Evolutionary conservation across 2,888 invertebrate species (phyloP), one percentile per base, ranked within the genome.

Genomic region (Pandemis cinnamomeana): DNA sequence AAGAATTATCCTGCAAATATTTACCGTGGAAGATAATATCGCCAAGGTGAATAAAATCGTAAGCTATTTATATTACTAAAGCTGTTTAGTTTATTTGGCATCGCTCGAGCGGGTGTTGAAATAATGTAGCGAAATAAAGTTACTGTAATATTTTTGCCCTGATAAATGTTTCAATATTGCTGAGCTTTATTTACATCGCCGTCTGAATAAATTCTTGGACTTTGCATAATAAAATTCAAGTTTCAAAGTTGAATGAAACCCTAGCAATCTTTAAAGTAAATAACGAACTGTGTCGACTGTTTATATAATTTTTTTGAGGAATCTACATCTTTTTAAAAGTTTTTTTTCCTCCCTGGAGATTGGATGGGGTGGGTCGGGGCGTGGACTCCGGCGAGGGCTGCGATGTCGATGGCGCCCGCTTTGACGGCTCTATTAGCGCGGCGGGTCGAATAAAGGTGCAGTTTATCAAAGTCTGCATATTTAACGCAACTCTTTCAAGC

Each of bases 401-500:
- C 53, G 13, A 46, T 46, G 46, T 61, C 76, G 82, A 78, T 80
- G 80, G 80, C 81, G 83, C 80, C 81, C 81, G 81, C 84, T 86
- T 86, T 80, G 81, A 80, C 79, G 81, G 81, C 78, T 86, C 82
- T 87, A 84, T 86, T 85, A 86, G 83, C 83, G 81, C 81, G 79
- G 78, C 78, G 78, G 78, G 77, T 79, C 80, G 84, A 83, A 88
- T 83, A 86, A 85, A 89, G 84, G 85, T 83, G 84, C 79, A 84
- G 84, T 83, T 80, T 84, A 86, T 87, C 85, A 87, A 89, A 88
- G 88, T 83, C 81, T 77, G 84, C 87, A 87, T 87, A 85, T 86
- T 87, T 84, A 87, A 87, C 68, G 82, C 80, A 80, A 81, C 83
- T 79, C 78, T 84, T 85, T 86, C 80, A 78, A 79, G 76, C 77